Evolutionary conservation across 2,888 invertebrate species (phyloP), one percentile per base, ranked within the genome.

Genomic region (Plagodis pulveraria): DNA sequence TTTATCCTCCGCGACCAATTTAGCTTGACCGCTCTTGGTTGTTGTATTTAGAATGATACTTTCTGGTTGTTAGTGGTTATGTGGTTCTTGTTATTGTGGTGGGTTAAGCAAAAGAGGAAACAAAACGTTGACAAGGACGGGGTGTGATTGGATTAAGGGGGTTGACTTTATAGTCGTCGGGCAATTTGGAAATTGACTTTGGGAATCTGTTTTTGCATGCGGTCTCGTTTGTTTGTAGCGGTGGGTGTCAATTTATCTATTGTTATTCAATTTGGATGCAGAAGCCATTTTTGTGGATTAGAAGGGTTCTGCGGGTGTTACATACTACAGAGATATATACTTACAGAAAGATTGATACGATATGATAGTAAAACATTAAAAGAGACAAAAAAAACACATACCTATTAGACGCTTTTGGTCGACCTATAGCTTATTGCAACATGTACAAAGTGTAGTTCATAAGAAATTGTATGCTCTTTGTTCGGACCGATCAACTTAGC

Each of bases 151-250:
- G 84, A 91, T 91, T 90, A 91, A 83, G 89, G 87, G 89, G 91
- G 90, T 89, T 89, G 87, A 89, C 88, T 91, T 90, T 89, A 90
- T 87, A 84, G 82, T 86, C 84, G 83, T 81, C 75, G 80, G 76
- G 84, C 91, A 89, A 91, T 92, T 91, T 92, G 84, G 82, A 91
- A 87, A 92, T 91, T 91, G 91, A 87, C 89, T 91, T 86, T 77
- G 72, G 85, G 83, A 89, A 89, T 90, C 89, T 91, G 91, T 87
- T 89, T 89, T 81, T 71, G 77, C 63, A 80, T 77, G 85, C 73
- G 85, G 89, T 84, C 69, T 74, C 76, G 81, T 84, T 87, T 87
- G 80, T 86, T 84, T 81, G 79, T 78, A 63, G 72, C 74, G 68
- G 73, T 74, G 71, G 73, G 82, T 87, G 88, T 86, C 85, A 86